These are phyloP conservation scores for Lasiommata megera DNA, from an alignment of 2,888 invertebrate species.

Conservation along the genomic window DNA sequence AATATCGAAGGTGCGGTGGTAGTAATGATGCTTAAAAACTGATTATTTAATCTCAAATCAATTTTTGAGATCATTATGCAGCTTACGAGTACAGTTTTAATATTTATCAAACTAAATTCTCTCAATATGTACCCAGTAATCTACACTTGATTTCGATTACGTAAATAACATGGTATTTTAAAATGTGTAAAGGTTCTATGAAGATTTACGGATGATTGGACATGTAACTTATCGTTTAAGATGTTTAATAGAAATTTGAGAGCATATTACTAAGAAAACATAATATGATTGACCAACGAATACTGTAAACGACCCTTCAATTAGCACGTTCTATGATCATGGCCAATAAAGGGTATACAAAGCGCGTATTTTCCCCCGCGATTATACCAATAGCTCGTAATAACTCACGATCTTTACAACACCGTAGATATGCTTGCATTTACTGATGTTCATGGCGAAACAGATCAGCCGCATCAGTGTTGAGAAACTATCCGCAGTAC, in stretches of 20 bases:
- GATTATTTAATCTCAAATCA: neutral
- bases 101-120: neutral
- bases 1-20: conserved; percentile 14
- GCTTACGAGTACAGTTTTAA: neutral
- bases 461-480: conserved; percentile 21
- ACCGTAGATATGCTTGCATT: conserved; percentile 50
- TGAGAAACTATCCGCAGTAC: conserved; percentile 14
- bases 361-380: conserved; percentile 18
- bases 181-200: too few relatives aligned
- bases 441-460: conserved; percentile 25
- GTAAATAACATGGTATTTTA: too few relatives aligned
- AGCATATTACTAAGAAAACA: too few relatives aligned
- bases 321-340: conserved; percentile 20
- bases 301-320: conserved; percentile 9
- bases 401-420: conserved; percentile 63
- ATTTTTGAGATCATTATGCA: neutral
- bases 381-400: conserved; percentile 35
- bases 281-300: neutral
- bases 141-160: neutral
- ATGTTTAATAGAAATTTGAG: too few relatives aligned
- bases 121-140: neutral
- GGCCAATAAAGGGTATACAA: conserved; percentile 16
- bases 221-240: too few relatives aligned
- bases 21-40: conserved; percentile 4
- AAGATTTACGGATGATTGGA: too few relatives aligned